Evolutionary conservation across 1,140 invertebrate genomes (phyloP), one percentile per base, ranked within the genome.

Genomic region (Trigoniulus corallinus): DNA sequence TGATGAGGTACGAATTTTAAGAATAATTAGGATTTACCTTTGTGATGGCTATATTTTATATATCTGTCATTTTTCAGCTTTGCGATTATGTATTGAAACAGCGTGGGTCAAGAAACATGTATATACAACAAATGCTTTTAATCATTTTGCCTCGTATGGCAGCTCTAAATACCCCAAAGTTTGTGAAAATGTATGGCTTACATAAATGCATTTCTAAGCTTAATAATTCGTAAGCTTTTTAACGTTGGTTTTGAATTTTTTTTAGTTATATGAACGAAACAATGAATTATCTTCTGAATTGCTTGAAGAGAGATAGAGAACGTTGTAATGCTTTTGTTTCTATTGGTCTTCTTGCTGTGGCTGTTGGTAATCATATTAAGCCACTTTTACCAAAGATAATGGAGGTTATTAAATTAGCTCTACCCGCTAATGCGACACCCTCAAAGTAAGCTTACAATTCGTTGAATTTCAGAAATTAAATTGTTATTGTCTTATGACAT

Each of bases 131-230:
- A 60, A 79, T 84, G 1, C 64, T 98, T 10, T 73, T 97, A 50
- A 80, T 80, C 22, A 76, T 97, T 39, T 70, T 98, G 53, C 94
- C 94, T n/a, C 73, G 92, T 48, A 65, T 98, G n/a, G 91, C 88
- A 4, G 88, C 89, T 13, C 94, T 97, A 57, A 81, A 91, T 63
- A 81, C 79, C 49, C 76, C 79, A n/a, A 74, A 76, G 29, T 96
- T 95, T 61, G 66, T 62, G 12, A 55, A 59, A 54, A 62, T 59
- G 67, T 68, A 53, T 62, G 64, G 7, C n/a, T n/a, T n/a, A n/a
- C n/a, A n/a, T n/a, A n/a, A n/a, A n/a, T n/a, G n/a, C n/a, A n/a
- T n/a, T n/a, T n/a, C n/a, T 13, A 47, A 47, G 12, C 37, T 12
- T 44, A 42, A 48, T 39, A n/a, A 48, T 13, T 12, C 21, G 24